These are phyloP conservation scores for Oryzias melastigma DNA, from an alignment of 2,113 vertebrate species.

Conservation along the genomic window DNA sequence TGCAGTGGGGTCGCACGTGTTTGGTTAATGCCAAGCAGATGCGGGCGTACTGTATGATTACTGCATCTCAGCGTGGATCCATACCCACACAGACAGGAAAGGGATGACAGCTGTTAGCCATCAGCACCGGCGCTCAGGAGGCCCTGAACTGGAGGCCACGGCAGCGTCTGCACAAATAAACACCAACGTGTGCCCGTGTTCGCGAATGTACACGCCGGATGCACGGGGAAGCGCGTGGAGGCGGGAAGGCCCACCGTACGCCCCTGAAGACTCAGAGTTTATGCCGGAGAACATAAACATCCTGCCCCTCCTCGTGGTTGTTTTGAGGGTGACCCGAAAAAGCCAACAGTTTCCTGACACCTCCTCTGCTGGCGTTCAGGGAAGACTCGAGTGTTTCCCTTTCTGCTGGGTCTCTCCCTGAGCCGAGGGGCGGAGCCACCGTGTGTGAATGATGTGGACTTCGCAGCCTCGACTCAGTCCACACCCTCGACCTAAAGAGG, in stretches of 20 bases:
- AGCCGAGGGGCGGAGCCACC: constrained; percentile 78
- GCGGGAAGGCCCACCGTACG: constrained; percentile 47
- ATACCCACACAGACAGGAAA: constrained; percentile 73
- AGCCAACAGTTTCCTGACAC: constrained; percentile 71
- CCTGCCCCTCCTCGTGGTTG: constrained; percentile 53
- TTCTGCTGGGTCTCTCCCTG: constrained; percentile 33
- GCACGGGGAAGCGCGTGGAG: constrained; percentile 41
- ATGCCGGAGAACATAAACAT: constrained; percentile 67
- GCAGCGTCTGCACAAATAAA: constrained; percentile 57
- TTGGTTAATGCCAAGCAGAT: constrained; percentile 67
- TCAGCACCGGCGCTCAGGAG: constrained; percentile 48
- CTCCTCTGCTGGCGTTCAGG: constrained; percentile 74
- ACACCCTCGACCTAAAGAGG: constrained; percentile 68
- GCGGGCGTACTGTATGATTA: constrained; percentile 69
- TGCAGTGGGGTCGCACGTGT: constrained; percentile 55
- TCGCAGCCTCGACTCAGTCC: constrained; percentile 68
- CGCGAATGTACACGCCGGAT: constrained; percentile 37
- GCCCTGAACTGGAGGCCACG: constrained; percentile 50
- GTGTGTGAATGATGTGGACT: constrained; percentile 79
- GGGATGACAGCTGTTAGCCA: constrained; percentile 69
- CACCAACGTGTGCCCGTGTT: constrained; percentile 51
- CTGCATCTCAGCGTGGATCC: constrained; percentile 55
- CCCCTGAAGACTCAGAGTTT: constrained; percentile 49
- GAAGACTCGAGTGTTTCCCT: constrained; percentile 73
- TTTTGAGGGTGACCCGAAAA: constrained; percentile 68